phyloP scores from a whole-genome alignment of 2,888 invertebrate genomes.

The Cremastinae sp. region DNA sequence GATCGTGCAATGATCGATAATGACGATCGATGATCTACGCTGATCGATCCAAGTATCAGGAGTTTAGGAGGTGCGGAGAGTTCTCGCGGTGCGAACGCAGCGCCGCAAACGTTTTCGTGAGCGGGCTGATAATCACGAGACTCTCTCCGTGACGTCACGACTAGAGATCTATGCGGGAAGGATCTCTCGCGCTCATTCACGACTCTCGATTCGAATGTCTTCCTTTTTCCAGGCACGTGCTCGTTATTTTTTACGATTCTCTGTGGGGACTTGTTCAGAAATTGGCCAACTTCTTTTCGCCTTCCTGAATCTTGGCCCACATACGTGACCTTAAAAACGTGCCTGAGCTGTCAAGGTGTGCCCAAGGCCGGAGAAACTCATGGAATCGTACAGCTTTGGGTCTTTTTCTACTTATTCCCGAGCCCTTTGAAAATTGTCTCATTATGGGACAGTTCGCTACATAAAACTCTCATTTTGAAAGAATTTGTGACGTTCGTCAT shows the following conservation, averaged over 20 bases:
- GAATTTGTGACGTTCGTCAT: no score
- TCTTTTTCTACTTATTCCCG: no score
- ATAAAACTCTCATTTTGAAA: no score
- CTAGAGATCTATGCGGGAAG: conserved; percentile 4
- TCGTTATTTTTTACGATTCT: conserved; percentile 29
- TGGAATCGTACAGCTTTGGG: no score
- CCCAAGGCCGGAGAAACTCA: conserved; percentile 24
- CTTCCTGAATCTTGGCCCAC: neutral
- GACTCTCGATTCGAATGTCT: conserved; percentile 29
- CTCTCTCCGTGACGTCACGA: conserved; percentile 18
- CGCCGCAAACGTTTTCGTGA: conserved; percentile 21
- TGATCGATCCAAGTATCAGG: conserved; percentile 77
- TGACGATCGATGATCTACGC: conserved; percentile 78
- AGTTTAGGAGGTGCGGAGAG: conserved; percentile 71
- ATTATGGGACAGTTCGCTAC: no score
- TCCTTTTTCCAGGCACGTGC: neutral
- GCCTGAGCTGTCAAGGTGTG: conserved; percentile 47
- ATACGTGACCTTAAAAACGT: neutral
- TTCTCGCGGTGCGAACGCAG: conserved; percentile 49
- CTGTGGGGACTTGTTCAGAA: neutral
- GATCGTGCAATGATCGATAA: conserved; percentile 72
- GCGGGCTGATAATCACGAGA: conserved; percentile 9
- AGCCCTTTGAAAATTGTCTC: no score
- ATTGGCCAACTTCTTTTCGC: neutral
- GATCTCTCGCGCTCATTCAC: neutral